These are phyloP conservation scores for Lagopus muta DNA, from an alignment of 2,113 vertebrate species.

Conservation along the genomic window DNA sequence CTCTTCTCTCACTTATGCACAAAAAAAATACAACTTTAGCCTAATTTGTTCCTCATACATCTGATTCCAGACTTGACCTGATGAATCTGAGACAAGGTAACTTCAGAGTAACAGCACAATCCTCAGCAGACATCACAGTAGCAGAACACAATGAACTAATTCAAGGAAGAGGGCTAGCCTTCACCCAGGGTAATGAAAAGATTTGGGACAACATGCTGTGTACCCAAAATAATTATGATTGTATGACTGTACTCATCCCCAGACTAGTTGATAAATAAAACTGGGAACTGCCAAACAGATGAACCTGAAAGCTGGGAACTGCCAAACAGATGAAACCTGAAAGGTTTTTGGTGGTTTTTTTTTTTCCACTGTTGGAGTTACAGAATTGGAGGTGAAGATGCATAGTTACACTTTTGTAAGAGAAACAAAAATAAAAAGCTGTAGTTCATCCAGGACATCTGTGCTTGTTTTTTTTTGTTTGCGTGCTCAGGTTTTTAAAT, in stretches of 20 bases:
- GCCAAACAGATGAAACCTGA: not conserved
- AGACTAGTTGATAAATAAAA: not conserved
- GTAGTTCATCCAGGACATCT: not conserved
- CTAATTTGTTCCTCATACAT: not conserved
- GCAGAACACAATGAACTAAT: not conserved
- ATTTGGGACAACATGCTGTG: not conserved
- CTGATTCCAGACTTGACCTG: not conserved
- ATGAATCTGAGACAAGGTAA: not conserved
- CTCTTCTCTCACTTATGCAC: not conserved
- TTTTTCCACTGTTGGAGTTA: not conserved
- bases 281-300: not conserved
- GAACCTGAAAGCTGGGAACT: not conserved
- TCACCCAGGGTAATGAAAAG: not conserved
- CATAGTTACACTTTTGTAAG: not conserved
- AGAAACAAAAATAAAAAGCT: not conserved
- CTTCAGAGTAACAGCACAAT: not conserved
- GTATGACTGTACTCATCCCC: fast-evolving
- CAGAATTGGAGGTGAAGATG: not conserved
- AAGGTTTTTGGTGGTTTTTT: not conserved
- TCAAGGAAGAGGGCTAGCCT: not conserved
- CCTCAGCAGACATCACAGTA: not conserved
- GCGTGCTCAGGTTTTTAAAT: not conserved
- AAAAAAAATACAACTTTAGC: not conserved
- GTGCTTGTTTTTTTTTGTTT: not conserved
- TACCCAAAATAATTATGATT: not conserved